Evolutionary conservation across 2,888 invertebrate species (phyloP).

Genomic region (Scaptomyza reducta): DNA sequence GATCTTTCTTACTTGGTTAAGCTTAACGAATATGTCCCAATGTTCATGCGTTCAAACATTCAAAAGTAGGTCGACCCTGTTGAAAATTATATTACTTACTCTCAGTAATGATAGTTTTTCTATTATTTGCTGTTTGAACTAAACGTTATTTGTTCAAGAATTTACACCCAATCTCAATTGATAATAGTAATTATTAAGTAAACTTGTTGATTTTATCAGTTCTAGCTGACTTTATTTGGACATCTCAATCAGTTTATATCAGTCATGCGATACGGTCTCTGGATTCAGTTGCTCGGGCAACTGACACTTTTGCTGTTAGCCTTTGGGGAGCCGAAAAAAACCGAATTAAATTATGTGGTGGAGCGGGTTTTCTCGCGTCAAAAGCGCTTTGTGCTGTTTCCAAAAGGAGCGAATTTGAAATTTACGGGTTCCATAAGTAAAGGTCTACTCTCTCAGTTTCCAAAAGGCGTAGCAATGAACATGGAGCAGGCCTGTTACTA

Average conservation of each 20-base stretch:
- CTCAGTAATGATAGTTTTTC: background rate
- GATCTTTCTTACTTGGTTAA: no score
- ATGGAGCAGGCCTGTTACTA: slow-evolving; percentile 79
- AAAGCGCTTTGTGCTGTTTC: slow-evolving; percentile 79
- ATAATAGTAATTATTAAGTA: slow-evolving; percentile 15
- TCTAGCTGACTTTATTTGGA: slow-evolving; percentile 12
- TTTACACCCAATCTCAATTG: slow-evolving; percentile 40
- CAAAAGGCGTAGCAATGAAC: slow-evolving; percentile 68
- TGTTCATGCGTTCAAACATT: background rate
- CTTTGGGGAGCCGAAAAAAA: slow-evolving; percentile 20
- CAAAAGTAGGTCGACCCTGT: background rate
- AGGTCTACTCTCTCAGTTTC: slow-evolving; percentile 68
- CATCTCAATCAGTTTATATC: slow-evolving; percentile 61
- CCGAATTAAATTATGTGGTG: slow-evolving; percentile 60
- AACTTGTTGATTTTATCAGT: slow-evolving; percentile 17
- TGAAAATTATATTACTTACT: background rate
- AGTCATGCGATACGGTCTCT: slow-evolving; percentile 48
- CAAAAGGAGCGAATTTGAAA: slow-evolving; percentile 77
- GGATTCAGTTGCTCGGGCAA: slow-evolving; percentile 37
- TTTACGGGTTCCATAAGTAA: slow-evolving; percentile 76
- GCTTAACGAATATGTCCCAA: no score
- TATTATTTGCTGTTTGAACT: background rate
- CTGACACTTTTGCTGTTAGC: slow-evolving; percentile 12
- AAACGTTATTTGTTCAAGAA: slow-evolving; percentile 38
- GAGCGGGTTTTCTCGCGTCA: slow-evolving; percentile 78